Evolutionary conservation across 37 sponge, comb jelly and placozoan genomes (phyloP), one percentile per base, ranked within the genome.

Genomic region (Haliclona indistincta): DNA sequence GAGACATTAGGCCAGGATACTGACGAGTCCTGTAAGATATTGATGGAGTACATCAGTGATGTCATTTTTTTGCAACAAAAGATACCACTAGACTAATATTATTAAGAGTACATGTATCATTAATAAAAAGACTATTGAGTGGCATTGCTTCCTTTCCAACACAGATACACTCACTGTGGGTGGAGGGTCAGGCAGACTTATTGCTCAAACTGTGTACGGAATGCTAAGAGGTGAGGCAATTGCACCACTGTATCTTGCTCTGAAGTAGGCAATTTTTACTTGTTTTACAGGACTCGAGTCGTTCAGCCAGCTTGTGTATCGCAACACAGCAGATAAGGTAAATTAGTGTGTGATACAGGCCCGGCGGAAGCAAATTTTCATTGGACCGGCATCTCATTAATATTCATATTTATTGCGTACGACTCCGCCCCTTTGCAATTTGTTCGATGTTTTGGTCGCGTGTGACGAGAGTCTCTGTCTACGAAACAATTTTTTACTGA

Each of bases 281-380:
- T 2, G 20, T 43, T 20, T 67, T 75, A 23, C 60, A 91, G 95
- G 97, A 26, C 26, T 96, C 54, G 97, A 96, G 67, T 93, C 97
- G 19, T 96, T 96, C 70, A 88, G 90, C 43, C 97, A 96, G 63
- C 67, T 96, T 53, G 74, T 96, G 23, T 76, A 80, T 64, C 38
- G 32, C 43, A 63, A 45, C 30, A 20, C 36, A 30, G 76, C 83
- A 52, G 80, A 39, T 0, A n/a, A 41, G 56, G 86, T 85, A 71
- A 81, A 28, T 26, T 61, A 60, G 4, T 8, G 2, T 34, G 28
- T 23, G 23, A 19, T 28, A 15, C 23, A 70, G 15, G 11, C 32
- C 6, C 38, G n/a, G n/a, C n/a, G n/a, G n/a, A n/a, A n/a, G n/a
- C n/a, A n/a, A n/a, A n/a, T n/a, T n/a, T n/a, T n/a, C n/a, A n/a